Evolutionary conservation across 2,113 vertebrate species (phyloP), one percentile per base, ranked within the genome.

Genomic region (Caloenas nicobarica): DNA sequence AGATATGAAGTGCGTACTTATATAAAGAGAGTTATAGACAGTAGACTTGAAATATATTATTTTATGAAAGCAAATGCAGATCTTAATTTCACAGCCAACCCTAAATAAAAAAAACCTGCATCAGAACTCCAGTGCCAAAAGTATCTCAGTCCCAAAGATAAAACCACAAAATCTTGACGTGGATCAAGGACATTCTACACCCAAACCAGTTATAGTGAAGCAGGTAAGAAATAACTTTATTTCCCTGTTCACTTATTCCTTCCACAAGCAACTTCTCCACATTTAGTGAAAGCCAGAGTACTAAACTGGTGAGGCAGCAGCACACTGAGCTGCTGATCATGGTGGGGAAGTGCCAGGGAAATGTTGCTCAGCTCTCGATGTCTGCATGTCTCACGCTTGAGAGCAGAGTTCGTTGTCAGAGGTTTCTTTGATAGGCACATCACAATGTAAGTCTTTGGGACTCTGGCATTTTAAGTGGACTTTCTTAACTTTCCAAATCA

Each of bases 271-370:
- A 16, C 69, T 44, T 62, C 24, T 29, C 44, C 57, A 10, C 6
- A 5, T 5, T 4, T 8, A 7, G 33, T 23, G 64, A 77, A 22
- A 1, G 31, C 60, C 60, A 68, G 21, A 0, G 0, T 3, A 1
- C 9, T 19, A 42, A 29, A 40, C 26, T 4, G 51, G 53, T 1
- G 7, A 83, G 71, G 50, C 79, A 76, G 40, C 2, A 5, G 58
- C 31, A 26, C 5, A 56, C 64, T 25, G 68, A 85, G 93, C 88
- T 78, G 85, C 60, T 12, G 5, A 11, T 51, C 60, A 3, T 0
- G 0, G 1, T 68, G 68, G 68, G 15, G 16, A 16, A 19, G 18
- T 10, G 68, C 25, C 69, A 58, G 69, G 53, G 64, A 78, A 11
- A 33, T 48, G 19, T 2, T 62, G 65, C 83, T 87, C 77, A 34